Evolutionary conservation across 1,140 invertebrate species (phyloP).

Genomic region (Eriosoma lanigerum): DNA sequence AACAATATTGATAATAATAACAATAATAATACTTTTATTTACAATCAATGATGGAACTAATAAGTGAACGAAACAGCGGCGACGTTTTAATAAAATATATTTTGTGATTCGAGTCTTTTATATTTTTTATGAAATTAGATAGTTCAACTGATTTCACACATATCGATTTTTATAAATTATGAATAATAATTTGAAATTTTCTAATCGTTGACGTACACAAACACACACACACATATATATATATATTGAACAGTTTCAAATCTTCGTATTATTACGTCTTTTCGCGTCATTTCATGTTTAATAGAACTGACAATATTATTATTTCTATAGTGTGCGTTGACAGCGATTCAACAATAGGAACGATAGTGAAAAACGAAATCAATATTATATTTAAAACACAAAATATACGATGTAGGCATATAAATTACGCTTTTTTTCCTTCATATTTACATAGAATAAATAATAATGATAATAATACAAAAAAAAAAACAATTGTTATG

Average conservation of each 20-base stretch:
- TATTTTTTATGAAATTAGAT: not conserved
- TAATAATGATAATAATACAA: not conserved
- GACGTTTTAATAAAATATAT: not conserved
- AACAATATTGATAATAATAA: no score
- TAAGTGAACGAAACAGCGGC: not conserved
- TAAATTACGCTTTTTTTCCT: not conserved
- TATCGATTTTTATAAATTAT: no score
- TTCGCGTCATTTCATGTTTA: not conserved
- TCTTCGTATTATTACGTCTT: not conserved
- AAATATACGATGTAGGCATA: not conserved
- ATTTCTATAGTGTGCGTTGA: conserved; percentile 6
- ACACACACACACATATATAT: no score
- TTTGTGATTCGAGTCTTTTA: not conserved
- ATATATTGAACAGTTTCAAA: not conserved
- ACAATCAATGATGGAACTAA: conserved; percentile 6
- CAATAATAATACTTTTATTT: no score
- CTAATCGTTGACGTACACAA: no score
- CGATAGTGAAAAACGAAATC: not conserved
- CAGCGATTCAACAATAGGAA: conserved; percentile 9
- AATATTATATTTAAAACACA: conserved; percentile 15
- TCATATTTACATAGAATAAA: not conserved
- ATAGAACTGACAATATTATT: not conserved
- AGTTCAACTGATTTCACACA: no score
- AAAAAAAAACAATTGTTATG: conserved; percentile 40
- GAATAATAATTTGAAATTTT: no score